Evolutionary conservation across 2,888 invertebrate genomes (phyloP), one percentile per base, ranked within the genome.

Genomic region (Cylloceria caligata): DNA sequence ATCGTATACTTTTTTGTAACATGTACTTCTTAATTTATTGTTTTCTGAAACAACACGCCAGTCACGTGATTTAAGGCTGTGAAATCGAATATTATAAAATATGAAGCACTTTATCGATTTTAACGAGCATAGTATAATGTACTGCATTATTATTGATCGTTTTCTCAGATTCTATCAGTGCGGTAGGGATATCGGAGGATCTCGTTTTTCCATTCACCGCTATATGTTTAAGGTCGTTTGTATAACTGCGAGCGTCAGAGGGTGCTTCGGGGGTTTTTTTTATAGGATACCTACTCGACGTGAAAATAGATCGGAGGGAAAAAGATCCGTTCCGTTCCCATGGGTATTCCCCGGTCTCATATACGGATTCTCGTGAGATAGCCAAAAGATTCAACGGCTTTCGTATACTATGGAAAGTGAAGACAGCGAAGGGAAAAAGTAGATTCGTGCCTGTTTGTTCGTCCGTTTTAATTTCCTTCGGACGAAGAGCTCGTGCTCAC

Each of bases 161-260:
- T 64, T n/a, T 39, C 42, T n/a, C 24, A 13, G 42, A 42, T 64
- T 64, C 39, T 34, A 60, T 30, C 34, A 34, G 30, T n/a, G 60
- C 60, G 34, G 9, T 3, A 60, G 60, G 60, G 60, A 57, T 34
- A 9, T 60, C 60, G 16, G 1, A 16, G 60, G 60, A 19, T 36
- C 34, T 34, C 19, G 3, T 52, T 60, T 60, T 60, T 36, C 60
- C 34, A 60, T 60, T 60, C 60, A 16, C 16, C 30, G 60, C 34
- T 60, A 36, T 60, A 60, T 30, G 60, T 60, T n/a, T 60, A 60
- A 60, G 60, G 16, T 30, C 60, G 60, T 34, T 60, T 60, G 36
- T 60, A 60, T 60, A 34, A 6, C n/a, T n/a, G n/a, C n/a, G n/a
- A n/a, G n/a, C n/a, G n/a, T n/a, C n/a, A n/a, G n/a, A n/a, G n/a